Base-by-base conservation (phyloP, 2,113 vertebrate genomes). In the Passer montanus region DNA sequence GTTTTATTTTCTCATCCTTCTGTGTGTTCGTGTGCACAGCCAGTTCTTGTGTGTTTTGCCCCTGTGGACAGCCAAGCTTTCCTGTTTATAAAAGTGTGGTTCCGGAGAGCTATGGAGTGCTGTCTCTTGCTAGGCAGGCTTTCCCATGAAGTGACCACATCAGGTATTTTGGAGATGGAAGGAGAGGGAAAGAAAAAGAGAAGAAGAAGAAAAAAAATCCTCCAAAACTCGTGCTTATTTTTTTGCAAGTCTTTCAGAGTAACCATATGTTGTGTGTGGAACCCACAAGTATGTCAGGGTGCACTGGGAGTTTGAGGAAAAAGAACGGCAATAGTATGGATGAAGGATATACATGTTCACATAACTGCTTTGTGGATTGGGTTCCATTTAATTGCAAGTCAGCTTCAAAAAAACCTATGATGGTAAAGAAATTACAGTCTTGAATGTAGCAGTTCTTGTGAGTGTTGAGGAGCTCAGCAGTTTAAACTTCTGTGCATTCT, bases 11-110 rank as follows among this genome's bases (percentile, higher is more conserved):
- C 46, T 81, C 60, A 50, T 89, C 13, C 16, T 72, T 87, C 13
- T 67, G 9, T 68, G 23, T 78, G 70, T 58, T 28, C 12, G 23
- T 11, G 8, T 3, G 11, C 3, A 0, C 0, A 2, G 15, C 62
- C 1, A 2, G 22, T 67, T 90, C 52, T 43, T 49, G 7, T 63
- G 3, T 63, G 11, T 90, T 70, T 74, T 74, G 7, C 27, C 23
- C 24, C 20, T n/a, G 5, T 35, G 39, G 28, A 10, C 7, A 39
- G 14, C 7, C 7, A 76, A 44, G 20, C 82, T 68, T 67, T 13
- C 7, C 13, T 44, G 9, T 64, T 87, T 13, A 5, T 28, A 11
- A 17, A 64, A 31, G 11, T 49, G 11, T 67, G 33, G 30, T 60
- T 58, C 47, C 23, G 28, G 69, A 66, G 44, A 58, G 30, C 31